phyloP scores from a whole-genome alignment of 30 jellyfish, hydroid and myxozoan species.

The Catostylus mosaicus region DNA sequence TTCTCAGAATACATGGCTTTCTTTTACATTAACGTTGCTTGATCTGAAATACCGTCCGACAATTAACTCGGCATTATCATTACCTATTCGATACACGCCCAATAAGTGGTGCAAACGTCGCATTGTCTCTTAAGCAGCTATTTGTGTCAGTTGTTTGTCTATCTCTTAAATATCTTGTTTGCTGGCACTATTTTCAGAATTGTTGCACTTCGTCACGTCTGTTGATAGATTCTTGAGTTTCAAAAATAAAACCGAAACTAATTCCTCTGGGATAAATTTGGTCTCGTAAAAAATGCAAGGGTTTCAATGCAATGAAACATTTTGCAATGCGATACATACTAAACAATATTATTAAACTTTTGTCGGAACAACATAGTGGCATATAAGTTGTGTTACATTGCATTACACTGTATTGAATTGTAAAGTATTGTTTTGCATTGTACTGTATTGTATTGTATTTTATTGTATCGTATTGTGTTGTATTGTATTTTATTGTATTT shows the following conservation, averaged over 20 bases:
- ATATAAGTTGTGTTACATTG: too few relatives aligned
- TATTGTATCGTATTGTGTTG: too few relatives aligned
- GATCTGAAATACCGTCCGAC: neutral
- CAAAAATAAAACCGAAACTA: neutral
- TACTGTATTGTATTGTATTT: too few relatives aligned
- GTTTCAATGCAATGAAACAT: too few relatives aligned
- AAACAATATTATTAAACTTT: too few relatives aligned
- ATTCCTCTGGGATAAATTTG: too few relatives aligned
- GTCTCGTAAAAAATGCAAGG: too few relatives aligned
- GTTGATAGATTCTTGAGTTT: neutral
- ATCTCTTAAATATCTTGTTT: neutral
- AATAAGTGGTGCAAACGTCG: neutral
- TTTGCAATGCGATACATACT: too few relatives aligned
- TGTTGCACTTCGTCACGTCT: slow-evolving; percentile 27
- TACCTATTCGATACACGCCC: slow-evolving; percentile 1
- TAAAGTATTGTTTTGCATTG: too few relatives aligned
- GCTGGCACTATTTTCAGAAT: slow-evolving; percentile 25
- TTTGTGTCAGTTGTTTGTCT: slow-evolving; percentile 7
- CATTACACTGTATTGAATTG: too few relatives aligned
- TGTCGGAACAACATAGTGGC: too few relatives aligned
- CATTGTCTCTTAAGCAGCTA: slow-evolving; percentile 10
- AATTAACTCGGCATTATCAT: slow-evolving; percentile 1
- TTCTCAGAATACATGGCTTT: neutral
- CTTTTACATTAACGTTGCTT: neutral
- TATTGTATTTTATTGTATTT: too few relatives aligned